phyloP scores from a whole-genome alignment of 2,113 vertebrate species.

The Caranx ignobilis region DNA sequence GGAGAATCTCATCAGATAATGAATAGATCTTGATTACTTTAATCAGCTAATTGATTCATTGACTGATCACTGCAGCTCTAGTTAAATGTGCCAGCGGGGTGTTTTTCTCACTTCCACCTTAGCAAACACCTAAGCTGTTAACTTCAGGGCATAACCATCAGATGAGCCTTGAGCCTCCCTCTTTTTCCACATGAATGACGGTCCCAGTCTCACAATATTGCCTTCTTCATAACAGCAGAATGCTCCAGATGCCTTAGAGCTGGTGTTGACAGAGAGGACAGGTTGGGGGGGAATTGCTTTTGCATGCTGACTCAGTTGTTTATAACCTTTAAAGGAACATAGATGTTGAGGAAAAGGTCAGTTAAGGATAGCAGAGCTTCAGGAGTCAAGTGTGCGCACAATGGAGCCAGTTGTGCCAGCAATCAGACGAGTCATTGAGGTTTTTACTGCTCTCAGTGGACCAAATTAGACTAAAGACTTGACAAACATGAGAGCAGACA shows the following conservation, averaged over 20 bases:
- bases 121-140: slow-evolving; percentile 1
- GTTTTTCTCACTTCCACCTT: not conserved
- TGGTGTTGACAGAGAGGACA: slow-evolving; percentile 9
- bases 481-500: slow-evolving; percentile 38
- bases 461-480: slow-evolving; percentile 16
- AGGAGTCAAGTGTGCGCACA: too few species aligned
- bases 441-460: slow-evolving; percentile 21
- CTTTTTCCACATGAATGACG: not conserved
- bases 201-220: slow-evolving; percentile 26
- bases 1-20: not conserved
- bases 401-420: not conserved
- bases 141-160: not conserved
- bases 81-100: not conserved
- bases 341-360: not conserved
- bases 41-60: not conserved
- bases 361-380: not conserved
- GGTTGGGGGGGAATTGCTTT: not conserved
- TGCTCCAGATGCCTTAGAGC: slow-evolving; percentile 34
- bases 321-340: slow-evolving; percentile 4
- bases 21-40: too few species aligned
- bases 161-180: not conserved
- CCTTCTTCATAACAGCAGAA: slow-evolving; percentile 43
- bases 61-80: not conserved
- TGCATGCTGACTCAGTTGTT: not conserved
- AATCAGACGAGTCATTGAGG: not conserved